Percentiles rank a stretch among this genome's conserved stretches.
These are phyloP conservation scores for Agrilus mali DNA, from an alignment of 2,888 invertebrate genomes.

Conservation along the genomic window DNA sequence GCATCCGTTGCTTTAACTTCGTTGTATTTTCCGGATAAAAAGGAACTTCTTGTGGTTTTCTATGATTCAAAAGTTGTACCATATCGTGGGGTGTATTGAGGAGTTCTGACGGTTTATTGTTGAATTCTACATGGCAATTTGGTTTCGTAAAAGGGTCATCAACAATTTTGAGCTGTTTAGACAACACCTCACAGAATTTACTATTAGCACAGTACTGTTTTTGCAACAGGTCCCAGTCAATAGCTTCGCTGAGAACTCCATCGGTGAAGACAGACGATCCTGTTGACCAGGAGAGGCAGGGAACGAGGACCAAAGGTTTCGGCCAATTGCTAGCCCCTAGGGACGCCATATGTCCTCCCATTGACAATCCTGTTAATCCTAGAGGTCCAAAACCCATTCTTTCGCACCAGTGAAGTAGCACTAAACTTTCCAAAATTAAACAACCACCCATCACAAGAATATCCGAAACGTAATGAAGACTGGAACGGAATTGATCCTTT, in stretches of 20 bases:
- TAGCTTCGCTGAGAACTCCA: constrained; percentile 90
- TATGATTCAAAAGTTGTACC: no score
- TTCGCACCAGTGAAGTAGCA: constrained; percentile 89
- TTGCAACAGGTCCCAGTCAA: constrained; percentile 86
- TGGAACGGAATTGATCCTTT: constrained; percentile 74
- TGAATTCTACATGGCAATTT: no score
- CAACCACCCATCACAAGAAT: constrained; percentile 99
- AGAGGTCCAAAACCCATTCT: constrained; percentile 82
- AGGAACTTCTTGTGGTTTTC: no score
- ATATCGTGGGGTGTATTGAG: no score
- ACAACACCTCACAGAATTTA: constrained; percentile 66
- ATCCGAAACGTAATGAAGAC: constrained; percentile 89
- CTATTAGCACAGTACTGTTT: constrained; percentile 76
- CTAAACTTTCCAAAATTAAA: constrained; percentile 83
- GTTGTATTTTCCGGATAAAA: no score
- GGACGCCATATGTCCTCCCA: constrained; percentile 99
- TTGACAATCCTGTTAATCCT: constrained; percentile 89
- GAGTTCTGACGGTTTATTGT: no score
- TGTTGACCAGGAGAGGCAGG: constrained; percentile 95
- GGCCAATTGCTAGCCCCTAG: constrained; percentile 93
- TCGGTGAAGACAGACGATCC: constrained; percentile 92
- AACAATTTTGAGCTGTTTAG: constrained; percentile 72
- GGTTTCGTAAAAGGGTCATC: constrained; percentile 39
- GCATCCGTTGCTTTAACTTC: no score
- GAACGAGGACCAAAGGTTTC: constrained; percentile 84